Base-by-base conservation (phyloP, 37 sponge, comb jelly and placozoan genomes). In the Ianthella basta region DNA sequence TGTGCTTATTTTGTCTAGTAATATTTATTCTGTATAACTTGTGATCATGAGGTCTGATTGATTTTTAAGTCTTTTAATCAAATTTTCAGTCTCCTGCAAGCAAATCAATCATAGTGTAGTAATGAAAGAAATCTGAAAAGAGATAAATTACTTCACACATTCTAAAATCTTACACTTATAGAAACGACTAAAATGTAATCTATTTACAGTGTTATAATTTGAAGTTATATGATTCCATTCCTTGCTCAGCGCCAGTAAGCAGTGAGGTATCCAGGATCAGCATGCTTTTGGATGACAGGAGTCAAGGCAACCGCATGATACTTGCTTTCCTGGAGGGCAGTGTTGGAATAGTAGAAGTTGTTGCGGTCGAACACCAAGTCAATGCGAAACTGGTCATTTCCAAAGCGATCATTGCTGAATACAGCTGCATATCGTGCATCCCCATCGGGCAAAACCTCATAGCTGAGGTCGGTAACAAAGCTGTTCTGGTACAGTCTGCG, bases 381-480 rank as follows among this genome's bases (percentile, higher is more conserved):
- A 8, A 38, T 33, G 73, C 36, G 41, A 30, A 37, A 34, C 12
- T 38, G 13, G 73, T 30, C 41, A 5, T 19, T 72, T 23, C 73
- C 73, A 13, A 20, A 38, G 19, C 73, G 41, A 6, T 72, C 6
- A 19, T 13, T 37, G 41, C 36, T 40, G 14, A 72, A 30, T 20
- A 72, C 20, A 10, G 30, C 39, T 37, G 41, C 41, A 37, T 72
- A 72, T 20, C 8, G 38, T 12, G 41, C 32, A 20, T 72, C 73
- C 5, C 73, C 73, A 72, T 72, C 36, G 41, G 35, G 8, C 20
- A 10, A 23, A 33, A 72, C 13, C 19, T 30, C 30, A 33, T 72
- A 72, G 39, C 40, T 38, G 40, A 72, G 23, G 41, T 72, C 73
- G 10, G 73, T 72, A 13, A 72, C 73, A 33, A 20, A 72, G 73